phyloP scores from a whole-genome alignment of 2,113 vertebrate genomes.

The Cyphomyrus discorhynchus region DNA sequence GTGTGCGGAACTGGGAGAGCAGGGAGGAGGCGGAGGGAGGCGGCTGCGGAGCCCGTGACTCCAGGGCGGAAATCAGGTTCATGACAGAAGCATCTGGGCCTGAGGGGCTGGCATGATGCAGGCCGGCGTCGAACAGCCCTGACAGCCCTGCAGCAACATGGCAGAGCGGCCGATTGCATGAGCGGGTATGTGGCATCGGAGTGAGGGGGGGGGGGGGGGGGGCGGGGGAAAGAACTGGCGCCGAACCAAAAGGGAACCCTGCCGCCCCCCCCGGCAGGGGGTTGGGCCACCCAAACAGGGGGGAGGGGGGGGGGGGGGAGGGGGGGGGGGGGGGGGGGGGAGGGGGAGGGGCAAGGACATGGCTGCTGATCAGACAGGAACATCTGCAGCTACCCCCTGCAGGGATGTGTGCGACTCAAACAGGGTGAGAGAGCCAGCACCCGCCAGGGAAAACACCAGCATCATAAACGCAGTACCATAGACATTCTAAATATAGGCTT shows the following conservation, averaged over 20 bases:
- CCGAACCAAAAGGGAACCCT: too few relatives aligned
- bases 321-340: too few relatives aligned
- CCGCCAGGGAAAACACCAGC: background rate
- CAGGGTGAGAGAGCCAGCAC: background rate
- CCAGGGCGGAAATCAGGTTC: slow-evolving; percentile 87
- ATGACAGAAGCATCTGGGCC: slow-evolving; percentile 79
- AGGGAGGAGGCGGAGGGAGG: slow-evolving; percentile 80
- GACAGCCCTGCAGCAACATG: slow-evolving; percentile 63
- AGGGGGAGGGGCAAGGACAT: background rate
- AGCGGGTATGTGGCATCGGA: background rate
- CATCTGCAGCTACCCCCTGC: background rate
- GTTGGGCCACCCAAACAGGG: too few relatives aligned
- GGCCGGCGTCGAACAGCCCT: slow-evolving; percentile 77
- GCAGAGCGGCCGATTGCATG: background rate
- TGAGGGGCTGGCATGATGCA: slow-evolving; percentile 74
- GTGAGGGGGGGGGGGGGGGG: background rate
- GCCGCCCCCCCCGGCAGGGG: too few relatives aligned
- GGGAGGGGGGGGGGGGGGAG: too few relatives aligned
- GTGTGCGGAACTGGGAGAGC: slow-evolving; percentile 82
- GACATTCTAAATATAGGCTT: background rate
- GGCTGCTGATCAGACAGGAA: background rate
- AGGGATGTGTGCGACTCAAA: background rate
- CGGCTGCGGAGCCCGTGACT: slow-evolving; percentile 77
- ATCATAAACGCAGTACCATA: background rate
- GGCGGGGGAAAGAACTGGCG: too few relatives aligned